Percentiles rank a stretch among this genome's conserved stretches.
phyloP scores from a whole-genome alignment of 2,888 invertebrate species.

The Noctua janthina region DNA sequence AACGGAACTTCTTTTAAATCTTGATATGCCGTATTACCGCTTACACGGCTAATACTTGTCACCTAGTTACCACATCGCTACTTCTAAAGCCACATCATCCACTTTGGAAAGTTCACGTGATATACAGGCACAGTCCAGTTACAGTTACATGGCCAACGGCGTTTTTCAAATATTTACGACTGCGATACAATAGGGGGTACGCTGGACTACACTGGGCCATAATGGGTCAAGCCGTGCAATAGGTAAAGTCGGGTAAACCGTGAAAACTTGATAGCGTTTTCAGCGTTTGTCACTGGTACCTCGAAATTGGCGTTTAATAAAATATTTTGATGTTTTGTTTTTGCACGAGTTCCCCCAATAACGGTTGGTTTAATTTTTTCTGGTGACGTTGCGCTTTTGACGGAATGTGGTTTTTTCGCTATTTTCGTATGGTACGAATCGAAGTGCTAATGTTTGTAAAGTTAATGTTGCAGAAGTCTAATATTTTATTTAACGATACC shows the following conservation, averaged over 20 bases:
- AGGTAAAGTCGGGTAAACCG: constrained; percentile 55
- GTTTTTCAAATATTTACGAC: constrained; percentile 79
- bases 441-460: not conserved
- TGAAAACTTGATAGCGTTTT: constrained; percentile 79
- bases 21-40: not conserved
- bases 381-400: constrained; percentile 27
- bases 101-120: constrained; percentile 50
- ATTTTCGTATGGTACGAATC: not conserved
- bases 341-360: constrained; percentile 9
- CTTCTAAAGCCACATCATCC: constrained; percentile 35
- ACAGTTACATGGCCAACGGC: constrained; percentile 54
- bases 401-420: not conserved
- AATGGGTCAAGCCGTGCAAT: constrained; percentile 24
- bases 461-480: constrained; percentile 26
- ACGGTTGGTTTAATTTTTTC: constrained; percentile 30
- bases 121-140: constrained; percentile 49
- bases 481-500: constrained; percentile 4
- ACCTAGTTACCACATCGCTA: constrained; percentile 1
- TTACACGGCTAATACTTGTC: not conserved
- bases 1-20: not conserved
- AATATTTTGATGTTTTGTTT: constrained; percentile 67
- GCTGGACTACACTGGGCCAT: constrained; percentile 29
- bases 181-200: constrained; percentile 72
- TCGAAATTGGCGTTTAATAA: constrained; percentile 76
- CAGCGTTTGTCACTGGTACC: constrained; percentile 66